Evolutionary conservation across 2,797 vertebrate genomes (phyloP).

Genomic region (Strix occidentalis): DNA sequence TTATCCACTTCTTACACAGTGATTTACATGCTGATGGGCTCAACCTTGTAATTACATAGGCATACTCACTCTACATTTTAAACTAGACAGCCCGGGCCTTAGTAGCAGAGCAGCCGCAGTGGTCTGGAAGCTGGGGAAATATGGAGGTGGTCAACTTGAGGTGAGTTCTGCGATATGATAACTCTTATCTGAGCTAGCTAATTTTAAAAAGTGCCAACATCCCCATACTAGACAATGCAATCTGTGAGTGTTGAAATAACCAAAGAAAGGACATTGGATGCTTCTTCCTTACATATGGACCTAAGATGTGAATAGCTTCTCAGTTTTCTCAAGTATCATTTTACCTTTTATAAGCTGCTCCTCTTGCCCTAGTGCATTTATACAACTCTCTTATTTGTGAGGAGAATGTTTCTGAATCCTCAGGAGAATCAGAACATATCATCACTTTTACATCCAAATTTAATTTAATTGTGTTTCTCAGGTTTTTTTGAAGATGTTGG

Average conservation of each 20-base stretch:
- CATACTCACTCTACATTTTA: background rate
- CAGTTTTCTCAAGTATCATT: background rate
- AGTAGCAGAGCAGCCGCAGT: background rate
- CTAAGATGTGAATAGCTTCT: background rate
- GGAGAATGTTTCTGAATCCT: background rate
- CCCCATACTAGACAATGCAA: background rate
- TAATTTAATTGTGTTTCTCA: background rate
- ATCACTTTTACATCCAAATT: conserved; percentile 16
- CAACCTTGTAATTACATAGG: background rate
- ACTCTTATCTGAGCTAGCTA: background rate
- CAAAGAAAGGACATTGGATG: background rate
- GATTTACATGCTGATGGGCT: background rate
- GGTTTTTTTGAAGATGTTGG: conserved; percentile 21
- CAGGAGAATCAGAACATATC: background rate
- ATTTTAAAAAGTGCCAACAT: background rate
- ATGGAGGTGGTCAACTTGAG: background rate
- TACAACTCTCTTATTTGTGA: background rate
- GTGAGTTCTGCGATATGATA: background rate
- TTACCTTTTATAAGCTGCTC: background rate
- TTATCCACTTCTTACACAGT: background rate
- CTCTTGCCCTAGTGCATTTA: background rate
- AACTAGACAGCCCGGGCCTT: background rate
- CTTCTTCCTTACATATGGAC: background rate
- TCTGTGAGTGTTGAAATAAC: background rate
- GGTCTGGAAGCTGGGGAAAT: background rate